Conservation (phyloP, 2,888 invertebrate species). For the Ochropleura leucogaster region DNA sequence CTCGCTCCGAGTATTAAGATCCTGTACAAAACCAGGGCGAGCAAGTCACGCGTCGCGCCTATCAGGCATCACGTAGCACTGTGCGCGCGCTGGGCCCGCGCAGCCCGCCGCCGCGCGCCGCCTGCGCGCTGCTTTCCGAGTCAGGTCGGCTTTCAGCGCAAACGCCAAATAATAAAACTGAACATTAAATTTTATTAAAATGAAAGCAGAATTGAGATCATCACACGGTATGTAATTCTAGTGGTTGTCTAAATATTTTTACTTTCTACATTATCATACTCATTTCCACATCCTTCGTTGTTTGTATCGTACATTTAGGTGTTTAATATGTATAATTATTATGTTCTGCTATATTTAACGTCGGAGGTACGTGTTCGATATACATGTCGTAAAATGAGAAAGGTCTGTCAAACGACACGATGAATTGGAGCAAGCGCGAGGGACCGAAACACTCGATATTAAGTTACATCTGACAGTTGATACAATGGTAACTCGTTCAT, state of each 20-base stretch:
- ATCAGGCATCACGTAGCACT: slow-evolving; percentile 77
- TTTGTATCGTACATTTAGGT: slow-evolving; percentile 48
- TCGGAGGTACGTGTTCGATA: slow-evolving; percentile 63
- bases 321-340: slow-evolving; percentile 43
- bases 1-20: slow-evolving; percentile 80
- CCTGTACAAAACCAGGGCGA: slow-evolving; percentile 88
- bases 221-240: slow-evolving; percentile 69
- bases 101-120: slow-evolving; percentile 37
- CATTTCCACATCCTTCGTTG: slow-evolving; percentile 62
- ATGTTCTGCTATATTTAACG: slow-evolving; percentile 53
- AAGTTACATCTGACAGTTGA: slow-evolving; percentile 86
- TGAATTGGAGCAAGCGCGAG: slow-evolving; percentile 86
- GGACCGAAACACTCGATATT: slow-evolving; percentile 86
- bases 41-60: slow-evolving; percentile 86
- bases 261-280: slow-evolving; percentile 70
- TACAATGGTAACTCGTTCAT: slow-evolving; percentile 81
- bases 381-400: slow-evolving; percentile 85
- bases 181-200: slow-evolving; percentile 66
- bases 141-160: slow-evolving; percentile 47
- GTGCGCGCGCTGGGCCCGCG: slow-evolving; percentile 53
- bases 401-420: slow-evolving; percentile 88
- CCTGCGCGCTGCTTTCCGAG: slow-evolving; percentile 45
- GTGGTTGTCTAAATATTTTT: slow-evolving; percentile 66
- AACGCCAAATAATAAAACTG: slow-evolving; percentile 63
- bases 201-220: slow-evolving; percentile 70